These are phyloP conservation scores for Falco columbarius DNA, from an alignment of 2,797 vertebrate genomes.

Conservation along the genomic window DNA sequence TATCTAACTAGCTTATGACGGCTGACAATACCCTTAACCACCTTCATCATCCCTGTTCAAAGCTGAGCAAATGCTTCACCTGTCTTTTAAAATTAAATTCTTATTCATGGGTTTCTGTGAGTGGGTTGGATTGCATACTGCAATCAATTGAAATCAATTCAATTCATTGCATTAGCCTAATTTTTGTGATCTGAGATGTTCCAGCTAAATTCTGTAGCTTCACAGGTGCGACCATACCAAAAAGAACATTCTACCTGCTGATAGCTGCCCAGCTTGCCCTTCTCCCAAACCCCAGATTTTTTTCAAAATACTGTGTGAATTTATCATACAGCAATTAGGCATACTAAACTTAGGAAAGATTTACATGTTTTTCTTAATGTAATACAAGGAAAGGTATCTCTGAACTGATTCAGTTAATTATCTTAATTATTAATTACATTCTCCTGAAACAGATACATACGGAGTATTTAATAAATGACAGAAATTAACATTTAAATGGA, in stretches of 20 bases:
- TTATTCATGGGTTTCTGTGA: background rate
- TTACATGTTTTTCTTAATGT: background rate
- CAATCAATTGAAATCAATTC: conserved; percentile 9
- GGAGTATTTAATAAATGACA: conserved; percentile 10
- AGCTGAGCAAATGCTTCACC: background rate
- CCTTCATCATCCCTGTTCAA: background rate
- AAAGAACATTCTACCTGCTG: background rate
- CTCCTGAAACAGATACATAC: background rate
- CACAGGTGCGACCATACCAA: background rate
- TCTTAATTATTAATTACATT: conserved; percentile 23
- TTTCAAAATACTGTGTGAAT: background rate
- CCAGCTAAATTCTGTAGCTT: background rate
- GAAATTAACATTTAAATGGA: background rate
- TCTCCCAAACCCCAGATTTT: accelerated
- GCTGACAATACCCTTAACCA: background rate
- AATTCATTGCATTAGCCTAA: background rate
- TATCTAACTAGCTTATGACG: background rate
- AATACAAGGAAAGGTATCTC: background rate
- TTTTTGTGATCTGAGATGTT: background rate
- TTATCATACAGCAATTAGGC: background rate
- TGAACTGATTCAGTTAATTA: background rate
- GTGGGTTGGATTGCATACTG: background rate
- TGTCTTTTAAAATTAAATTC: conserved; percentile 8
- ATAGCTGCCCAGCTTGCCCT: accelerated
- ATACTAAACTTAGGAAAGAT: background rate